Base-by-base conservation (phyloP, 2,888 invertebrate genomes). In the Drosophila suboccidentalis region DNA sequence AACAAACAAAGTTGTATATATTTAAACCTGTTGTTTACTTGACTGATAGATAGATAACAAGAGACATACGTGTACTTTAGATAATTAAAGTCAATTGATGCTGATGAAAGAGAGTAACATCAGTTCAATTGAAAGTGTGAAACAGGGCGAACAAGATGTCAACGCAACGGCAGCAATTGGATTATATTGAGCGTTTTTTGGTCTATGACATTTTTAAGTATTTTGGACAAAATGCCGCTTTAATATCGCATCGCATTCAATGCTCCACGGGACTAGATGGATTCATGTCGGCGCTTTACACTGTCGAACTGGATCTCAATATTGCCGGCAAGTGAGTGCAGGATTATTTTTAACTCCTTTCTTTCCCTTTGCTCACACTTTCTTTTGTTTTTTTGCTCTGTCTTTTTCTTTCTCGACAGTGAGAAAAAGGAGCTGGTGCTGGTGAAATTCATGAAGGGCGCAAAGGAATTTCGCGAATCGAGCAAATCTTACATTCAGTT, bases 381-480 rank as follows among this genome's bases (percentile, higher is more conserved):
- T 29, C n/a, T 2, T 5, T 26, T 26, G 26, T 5, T 22, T 5
- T 22, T 22, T 22, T 22, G 22, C 26, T 26, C 26, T 26, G 6
- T 29, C 3, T 29, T 1, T 3, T 0, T 1, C 38, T 10, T 10
- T 49, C 15, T 10, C 4, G 8, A 1, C 8, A 86, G 89, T 13
- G 54, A 43, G 13, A 68, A 54, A 4, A 77, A 72, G 11, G 79
- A 91, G 26, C 46, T 75, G 44, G 66, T 90, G 13, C 80, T 92
- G 53, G 87, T 87, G 0, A 93, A 93, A 66, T 92, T 93, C 55
- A 93, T 93, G 92, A 92, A 91, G 60, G 92, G 92, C 19, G 89
- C 87, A 49, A 76, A 78, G 2, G 66, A 73, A 13, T 92, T 92
- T 46, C 91, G 93, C 1, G 81, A 84, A 29, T 78, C 80, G 2